Conservation (phyloP, 2,113 vertebrate species). For the Chaenogobius annularis region DNA sequence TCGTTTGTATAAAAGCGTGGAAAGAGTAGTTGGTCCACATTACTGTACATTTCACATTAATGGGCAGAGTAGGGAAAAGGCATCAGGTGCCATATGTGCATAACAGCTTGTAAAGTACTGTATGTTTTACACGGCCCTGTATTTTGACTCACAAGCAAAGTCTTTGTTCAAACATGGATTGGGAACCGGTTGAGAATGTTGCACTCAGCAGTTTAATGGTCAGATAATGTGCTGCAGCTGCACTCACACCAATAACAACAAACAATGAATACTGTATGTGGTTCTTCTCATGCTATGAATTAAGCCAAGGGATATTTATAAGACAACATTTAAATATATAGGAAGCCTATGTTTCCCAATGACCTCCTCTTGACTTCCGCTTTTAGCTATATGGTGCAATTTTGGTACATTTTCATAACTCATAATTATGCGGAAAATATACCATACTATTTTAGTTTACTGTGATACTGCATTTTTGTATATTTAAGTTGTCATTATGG, state of each 20-base stretch:
- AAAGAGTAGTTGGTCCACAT: background rate
- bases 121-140: background rate
- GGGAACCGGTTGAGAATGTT: background rate
- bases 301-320: background rate
- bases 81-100: background rate
- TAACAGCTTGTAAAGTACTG: background rate
- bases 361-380: background rate
- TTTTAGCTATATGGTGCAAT: background rate
- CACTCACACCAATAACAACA: slow-evolving; percentile 15
- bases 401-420: background rate
- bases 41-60: background rate
- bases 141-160: background rate
- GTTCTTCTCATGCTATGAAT: background rate
- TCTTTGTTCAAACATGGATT: slow-evolving; percentile 2
- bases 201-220: slow-evolving; percentile 1
- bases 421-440: background rate
- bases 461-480: background rate
- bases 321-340: background rate
- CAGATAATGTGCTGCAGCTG: slow-evolving; percentile 6
- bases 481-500: background rate
- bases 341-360: background rate
- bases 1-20: background rate
- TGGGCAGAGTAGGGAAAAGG: background rate
- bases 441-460: background rate
- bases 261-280: slow-evolving; percentile 5